Percentiles rank a stretch among this genome's conserved stretches.
Conservation (phyloP, 2,797 vertebrate species). For the Tenualosa thibaudeaui region DNA sequence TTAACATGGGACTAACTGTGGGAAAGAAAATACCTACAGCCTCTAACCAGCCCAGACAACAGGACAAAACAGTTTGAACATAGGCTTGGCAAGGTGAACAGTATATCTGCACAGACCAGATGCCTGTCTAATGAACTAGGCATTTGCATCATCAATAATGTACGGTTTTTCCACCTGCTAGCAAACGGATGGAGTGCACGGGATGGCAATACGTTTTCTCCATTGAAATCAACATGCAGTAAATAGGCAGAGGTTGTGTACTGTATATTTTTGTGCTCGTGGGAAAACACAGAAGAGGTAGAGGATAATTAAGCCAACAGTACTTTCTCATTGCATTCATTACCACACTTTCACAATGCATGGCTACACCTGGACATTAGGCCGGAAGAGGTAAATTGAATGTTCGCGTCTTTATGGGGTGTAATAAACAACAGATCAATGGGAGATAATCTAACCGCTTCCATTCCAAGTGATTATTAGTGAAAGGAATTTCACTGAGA, state of each 20-base stretch:
- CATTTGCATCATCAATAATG: constrained; percentile 58
- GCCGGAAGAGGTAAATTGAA: neutral
- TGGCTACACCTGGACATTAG: neutral
- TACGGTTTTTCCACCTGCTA: constrained; percentile 49
- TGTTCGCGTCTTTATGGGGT: neutral
- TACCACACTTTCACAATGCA: neutral
- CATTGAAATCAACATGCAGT: constrained; percentile 1
- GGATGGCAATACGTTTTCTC: neutral
- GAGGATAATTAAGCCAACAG: constrained; percentile 1
- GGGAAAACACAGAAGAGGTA: neutral
- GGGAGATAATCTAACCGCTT: neutral
- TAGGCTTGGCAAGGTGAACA: constrained; percentile 46
- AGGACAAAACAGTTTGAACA: constrained; percentile 44
- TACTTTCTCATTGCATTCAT: neutral
- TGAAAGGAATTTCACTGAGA: neutral
- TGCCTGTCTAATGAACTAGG: constrained; percentile 56
- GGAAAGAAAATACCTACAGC: neutral
- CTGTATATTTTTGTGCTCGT: neutral
- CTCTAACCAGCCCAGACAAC: neutral
- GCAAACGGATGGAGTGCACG: constrained; percentile 34
- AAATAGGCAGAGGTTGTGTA: neutral
- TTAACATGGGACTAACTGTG: neutral
- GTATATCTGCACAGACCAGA: constrained; percentile 48
- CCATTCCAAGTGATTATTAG: neutral
- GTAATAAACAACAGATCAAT: constrained; percentile 14